phyloP scores from a whole-genome alignment of 2,113 vertebrate species.

The Hippocampus barbouri region DNA sequence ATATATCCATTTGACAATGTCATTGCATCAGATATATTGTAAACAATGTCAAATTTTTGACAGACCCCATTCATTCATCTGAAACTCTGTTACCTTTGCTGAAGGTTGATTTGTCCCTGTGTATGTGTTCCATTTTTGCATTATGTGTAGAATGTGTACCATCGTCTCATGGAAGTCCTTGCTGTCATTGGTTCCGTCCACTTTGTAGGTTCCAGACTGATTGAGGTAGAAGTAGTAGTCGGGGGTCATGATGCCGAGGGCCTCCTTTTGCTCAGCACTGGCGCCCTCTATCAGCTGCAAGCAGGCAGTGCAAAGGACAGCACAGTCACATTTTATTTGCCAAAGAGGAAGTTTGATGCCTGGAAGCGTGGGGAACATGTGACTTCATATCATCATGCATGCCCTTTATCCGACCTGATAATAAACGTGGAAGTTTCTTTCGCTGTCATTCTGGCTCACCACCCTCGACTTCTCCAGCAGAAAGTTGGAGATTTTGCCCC shows the following conservation, averaged over 20 bases:
- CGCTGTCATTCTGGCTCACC: constrained; percentile 90
- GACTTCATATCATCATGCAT: background rate
- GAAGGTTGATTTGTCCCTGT: background rate
- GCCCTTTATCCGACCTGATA: constrained; percentile 80
- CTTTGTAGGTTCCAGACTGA: constrained; percentile 91
- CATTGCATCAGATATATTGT: too few species aligned
- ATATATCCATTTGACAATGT: too few species aligned
- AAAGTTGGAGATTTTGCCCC: constrained; percentile 97
- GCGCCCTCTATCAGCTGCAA: constrained; percentile 86
- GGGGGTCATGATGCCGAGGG: constrained; percentile 85
- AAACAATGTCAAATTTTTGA: too few species aligned
- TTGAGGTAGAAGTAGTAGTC: constrained; percentile 96
- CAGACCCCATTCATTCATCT: too few species aligned
- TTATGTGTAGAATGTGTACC: constrained; percentile 64
- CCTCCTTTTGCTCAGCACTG: constrained; percentile 81
- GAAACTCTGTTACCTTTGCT: background rate
- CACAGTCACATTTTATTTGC: background rate
- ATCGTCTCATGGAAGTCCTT: constrained; percentile 89
- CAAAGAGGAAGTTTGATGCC: background rate
- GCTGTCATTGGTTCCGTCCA: constrained; percentile 88
- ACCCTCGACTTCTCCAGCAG: constrained; percentile 94
- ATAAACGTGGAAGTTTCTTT: constrained; percentile 96
- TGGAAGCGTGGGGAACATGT: background rate
- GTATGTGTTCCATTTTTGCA: background rate
- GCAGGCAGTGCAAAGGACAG: constrained; percentile 10